Conservation (phyloP, 2,797 vertebrate genomes). For the Hephaestus fuliginosus region DNA sequence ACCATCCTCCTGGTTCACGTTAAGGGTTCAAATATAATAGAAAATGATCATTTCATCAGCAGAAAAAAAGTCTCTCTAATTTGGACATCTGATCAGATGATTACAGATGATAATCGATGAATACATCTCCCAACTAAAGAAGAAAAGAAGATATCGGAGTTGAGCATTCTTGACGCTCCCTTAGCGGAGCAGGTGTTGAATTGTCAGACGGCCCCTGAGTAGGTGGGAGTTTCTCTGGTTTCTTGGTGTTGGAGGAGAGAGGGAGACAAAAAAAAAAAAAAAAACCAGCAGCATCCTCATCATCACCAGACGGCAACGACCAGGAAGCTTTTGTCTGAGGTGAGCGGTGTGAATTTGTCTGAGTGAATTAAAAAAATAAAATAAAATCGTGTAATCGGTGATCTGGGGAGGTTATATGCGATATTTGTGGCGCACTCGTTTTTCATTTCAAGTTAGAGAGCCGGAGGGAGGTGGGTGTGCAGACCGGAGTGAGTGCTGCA, state of each 20-base stretch:
- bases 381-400: conserved; percentile 3
- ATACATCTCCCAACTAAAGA: not conserved
- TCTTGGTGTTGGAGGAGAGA: conserved; percentile 75
- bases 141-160: not conserved
- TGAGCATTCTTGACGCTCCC: conserved; percentile 60
- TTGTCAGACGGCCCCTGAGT: conserved; percentile 83
- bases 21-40: not conserved
- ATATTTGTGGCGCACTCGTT: conserved; percentile 64
- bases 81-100: not conserved
- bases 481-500: conserved; percentile 70
- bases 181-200: conserved; percentile 61
- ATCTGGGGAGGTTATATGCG: conserved; percentile 21
- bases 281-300: conserved; percentile 63
- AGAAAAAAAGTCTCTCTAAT: not conserved
- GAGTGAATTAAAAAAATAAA: not conserved
- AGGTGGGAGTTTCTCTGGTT: conserved; percentile 86
- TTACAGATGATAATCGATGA: not conserved
- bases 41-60: not conserved
- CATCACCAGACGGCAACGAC: conserved; percentile 69
- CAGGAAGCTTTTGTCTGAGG: conserved; percentile 70
- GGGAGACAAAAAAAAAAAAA: conserved; percentile 12
- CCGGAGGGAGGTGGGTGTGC: conserved; percentile 74
- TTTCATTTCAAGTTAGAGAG: conserved; percentile 75
- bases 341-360: conserved; percentile 65
- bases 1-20: not conserved